These are phyloP conservation scores for Aphidoletes aphidimyza DNA, from an alignment of 2,888 invertebrate genomes.

Conservation along the genomic window DNA sequence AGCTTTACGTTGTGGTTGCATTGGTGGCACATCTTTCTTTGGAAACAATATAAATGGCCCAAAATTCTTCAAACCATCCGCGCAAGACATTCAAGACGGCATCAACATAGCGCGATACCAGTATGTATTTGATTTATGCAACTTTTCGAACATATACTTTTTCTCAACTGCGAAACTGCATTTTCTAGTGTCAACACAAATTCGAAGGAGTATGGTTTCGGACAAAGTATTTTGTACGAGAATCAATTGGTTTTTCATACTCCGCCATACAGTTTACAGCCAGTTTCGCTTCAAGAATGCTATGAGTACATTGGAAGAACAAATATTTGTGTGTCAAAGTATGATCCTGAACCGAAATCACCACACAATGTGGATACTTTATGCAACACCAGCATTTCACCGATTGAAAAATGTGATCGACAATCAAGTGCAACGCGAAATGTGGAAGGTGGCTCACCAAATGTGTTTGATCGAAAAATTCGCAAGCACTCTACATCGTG, in stretches of 20 bases:
- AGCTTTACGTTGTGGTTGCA: constrained; percentile 88
- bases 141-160: constrained; percentile 57
- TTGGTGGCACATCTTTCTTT: constrained; percentile 95
- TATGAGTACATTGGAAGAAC: constrained; percentile 64
- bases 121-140: constrained; percentile 71
- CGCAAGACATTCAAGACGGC: constrained; percentile 83
- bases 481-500: constrained; percentile 72
- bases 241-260: constrained; percentile 90
- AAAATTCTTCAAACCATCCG: constrained; percentile 86
- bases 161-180: not conserved
- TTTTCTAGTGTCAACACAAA: constrained; percentile 74
- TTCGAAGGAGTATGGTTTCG: constrained; percentile 88
- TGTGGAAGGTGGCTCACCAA: constrained; percentile 62
- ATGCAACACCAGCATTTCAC: constrained; percentile 54
- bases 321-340: constrained; percentile 62
- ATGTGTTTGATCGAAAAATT: constrained; percentile 64
- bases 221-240: constrained; percentile 90
- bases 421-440: constrained; percentile 63
- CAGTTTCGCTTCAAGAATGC: constrained; percentile 79
- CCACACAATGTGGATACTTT: constrained; percentile 57
- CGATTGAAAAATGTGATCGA: constrained; percentile 60
- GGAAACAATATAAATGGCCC: constrained; percentile 90
- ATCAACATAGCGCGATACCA: constrained; percentile 78
- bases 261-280: constrained; percentile 84
- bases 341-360: constrained; percentile 61